A percentile compares a stretch with the other conserved stretches of the same genome.
Conservation (phyloP, 2,797 vertebrate species). For the Chiloscyllium punctatum region DNA sequence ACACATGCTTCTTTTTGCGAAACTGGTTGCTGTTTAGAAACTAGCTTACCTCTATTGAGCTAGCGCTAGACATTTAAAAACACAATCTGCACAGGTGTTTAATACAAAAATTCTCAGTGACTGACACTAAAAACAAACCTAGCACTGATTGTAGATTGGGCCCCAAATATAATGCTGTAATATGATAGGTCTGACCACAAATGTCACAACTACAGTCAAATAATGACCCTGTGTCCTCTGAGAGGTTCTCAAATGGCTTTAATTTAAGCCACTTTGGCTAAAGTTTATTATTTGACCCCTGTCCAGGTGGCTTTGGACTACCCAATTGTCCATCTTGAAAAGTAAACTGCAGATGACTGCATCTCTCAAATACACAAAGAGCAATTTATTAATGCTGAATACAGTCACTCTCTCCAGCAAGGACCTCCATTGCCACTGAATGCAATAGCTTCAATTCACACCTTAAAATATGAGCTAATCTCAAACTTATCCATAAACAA, state of each 20-base stretch:
- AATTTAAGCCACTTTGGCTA: not conserved
- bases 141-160: not conserved
- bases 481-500: not conserved
- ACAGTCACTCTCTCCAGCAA: not conserved
- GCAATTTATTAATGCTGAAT: not conserved
- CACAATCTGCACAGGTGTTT: not conserved
- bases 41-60: not conserved
- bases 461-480: not conserved
- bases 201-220: not conserved
- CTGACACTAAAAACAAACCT: not conserved
- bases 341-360: not conserved
- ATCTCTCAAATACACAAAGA: not conserved
- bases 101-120: not conserved
- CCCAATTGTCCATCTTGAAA: not conserved
- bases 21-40: not conserved
- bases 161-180: not conserved
- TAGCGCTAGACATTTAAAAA: not conserved
- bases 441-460: not conserved
- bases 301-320: not conserved
- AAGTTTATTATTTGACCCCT: not conserved
- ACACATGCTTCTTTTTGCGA: not conserved
- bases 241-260: not conserved
- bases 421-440: not conserved
- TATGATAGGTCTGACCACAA: not conserved
- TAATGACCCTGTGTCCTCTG: not conserved